Base-by-base conservation (phyloP, 1,140 invertebrate genomes). In the Diachasmimorpha longicaudata region DNA sequence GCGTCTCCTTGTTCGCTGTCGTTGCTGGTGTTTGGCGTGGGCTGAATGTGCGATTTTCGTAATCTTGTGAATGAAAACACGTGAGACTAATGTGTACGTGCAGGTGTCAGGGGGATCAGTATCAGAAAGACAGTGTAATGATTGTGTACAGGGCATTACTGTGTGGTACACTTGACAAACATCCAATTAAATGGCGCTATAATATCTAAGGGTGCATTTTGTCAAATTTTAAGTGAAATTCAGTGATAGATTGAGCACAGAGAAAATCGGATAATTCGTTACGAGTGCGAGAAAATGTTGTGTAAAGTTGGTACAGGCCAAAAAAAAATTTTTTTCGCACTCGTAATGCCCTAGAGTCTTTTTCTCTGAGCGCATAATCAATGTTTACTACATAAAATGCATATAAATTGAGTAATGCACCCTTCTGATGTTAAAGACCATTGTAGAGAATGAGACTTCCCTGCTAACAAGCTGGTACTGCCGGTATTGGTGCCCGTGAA, bases 391-490 rank as follows among this genome's bases (percentile, higher is more conserved):
- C 31, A 31, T 6, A 31, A 31, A 31, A 6, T 31, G 31, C 31
- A 6, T 31, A 31, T 31, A 31, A 31, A 31, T 31, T 31, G 31
- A 31, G 31, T 31, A 78, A 86, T 87, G 86, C 86, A 87, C 86
- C 85, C 85, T 88, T 87, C 84, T 85, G 81, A 79, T 86, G 87
- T 87, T 88, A 86, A 85, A 85, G 86, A 85, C 84, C 86, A 88
- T 83, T 86, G 84, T 87, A 88, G 84, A 87, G 84, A 88, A 89
- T 88, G 85, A 88, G 86, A 89, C 87, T 88, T 89, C 84, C 87
- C 88, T 88, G 88, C 88, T 85, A 89, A 89, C 88, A 89, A 89
- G 88, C 88, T 89, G 87, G 84, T 85, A 52, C 84, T 89, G 87
- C 86, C 84, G 83, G 84, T 86, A 86, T 89, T 86, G 85, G 82